These are phyloP conservation scores for Cerastoderma edule DNA, from an alignment of 2,888 invertebrate species.

Conservation along the genomic window DNA sequence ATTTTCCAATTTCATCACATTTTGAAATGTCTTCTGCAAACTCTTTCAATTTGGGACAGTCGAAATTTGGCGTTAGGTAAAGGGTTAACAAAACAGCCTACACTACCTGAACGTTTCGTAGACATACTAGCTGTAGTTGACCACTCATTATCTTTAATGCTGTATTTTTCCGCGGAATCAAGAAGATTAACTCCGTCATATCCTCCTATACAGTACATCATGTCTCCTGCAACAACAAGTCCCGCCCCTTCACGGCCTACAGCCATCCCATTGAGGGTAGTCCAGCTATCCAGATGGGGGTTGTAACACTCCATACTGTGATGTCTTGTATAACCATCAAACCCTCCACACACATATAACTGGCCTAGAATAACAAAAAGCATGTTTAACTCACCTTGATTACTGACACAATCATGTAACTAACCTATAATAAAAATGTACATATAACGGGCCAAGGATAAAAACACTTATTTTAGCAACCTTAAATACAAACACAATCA, in stretches of 20 bases:
- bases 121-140: slow-evolving; percentile 80
- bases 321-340: slow-evolving; percentile 82
- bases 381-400: slow-evolving; percentile 72
- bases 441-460: no score
- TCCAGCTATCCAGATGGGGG: slow-evolving; percentile 80
- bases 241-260: slow-evolving; percentile 82
- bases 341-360: slow-evolving; percentile 83
- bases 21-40: no score
- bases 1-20: no score
- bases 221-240: slow-evolving; percentile 80
- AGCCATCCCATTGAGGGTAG: slow-evolving; percentile 76
- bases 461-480: no score
- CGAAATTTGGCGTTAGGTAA: no score
- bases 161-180: slow-evolving; percentile 80
- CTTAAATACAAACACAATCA: no score
- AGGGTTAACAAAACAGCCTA: background rate
- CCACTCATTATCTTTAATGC: slow-evolving; percentile 79
- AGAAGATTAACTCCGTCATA: slow-evolving; percentile 83
- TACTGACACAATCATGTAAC: no score
- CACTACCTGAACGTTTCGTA: slow-evolving; percentile 79
- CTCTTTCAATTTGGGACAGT: no score
- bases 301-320: slow-evolving; percentile 82
- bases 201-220: slow-evolving; percentile 82
- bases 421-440: no score
- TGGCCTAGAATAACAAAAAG: slow-evolving; percentile 67